Percentiles rank a stretch among this genome's conserved stretches.
phyloP scores from a whole-genome alignment of 2,113 vertebrate genomes.

The Cyanoliseus patagonus region DNA sequence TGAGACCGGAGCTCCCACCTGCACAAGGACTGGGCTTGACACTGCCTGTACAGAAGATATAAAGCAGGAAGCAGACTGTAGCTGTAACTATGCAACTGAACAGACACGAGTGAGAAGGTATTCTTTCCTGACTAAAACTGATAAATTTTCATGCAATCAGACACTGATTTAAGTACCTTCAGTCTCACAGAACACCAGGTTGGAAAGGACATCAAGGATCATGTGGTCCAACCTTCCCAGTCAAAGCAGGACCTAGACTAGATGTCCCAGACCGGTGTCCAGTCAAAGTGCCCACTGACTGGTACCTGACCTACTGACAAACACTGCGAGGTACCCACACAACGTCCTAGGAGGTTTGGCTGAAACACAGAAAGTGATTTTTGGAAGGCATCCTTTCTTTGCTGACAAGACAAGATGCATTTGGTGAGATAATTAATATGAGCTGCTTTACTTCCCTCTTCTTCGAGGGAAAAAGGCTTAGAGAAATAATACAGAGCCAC shows the following conservation, averaged over 20 bases:
- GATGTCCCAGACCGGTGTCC: background rate
- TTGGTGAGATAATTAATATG: background rate
- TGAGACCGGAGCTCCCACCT: background rate
- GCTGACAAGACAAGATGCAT: background rate
- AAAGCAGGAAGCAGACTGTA: background rate
- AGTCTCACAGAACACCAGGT: background rate
- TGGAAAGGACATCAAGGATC: background rate
- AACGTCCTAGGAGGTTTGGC: background rate
- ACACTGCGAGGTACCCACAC: accelerated
- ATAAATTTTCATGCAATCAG: background rate
- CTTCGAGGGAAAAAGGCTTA: background rate
- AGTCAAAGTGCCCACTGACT: background rate
- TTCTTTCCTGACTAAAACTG: background rate
- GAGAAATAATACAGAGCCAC: background rate
- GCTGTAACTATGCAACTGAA: background rate
- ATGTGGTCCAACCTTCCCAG: background rate
- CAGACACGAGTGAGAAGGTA: background rate
- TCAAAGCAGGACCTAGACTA: background rate
- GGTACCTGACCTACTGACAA: background rate
- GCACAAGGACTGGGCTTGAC: background rate
- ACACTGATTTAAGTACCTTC: background rate
- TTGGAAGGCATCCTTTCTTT: background rate
- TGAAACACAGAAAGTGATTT: background rate
- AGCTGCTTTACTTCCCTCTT: background rate
- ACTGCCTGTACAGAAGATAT: background rate